Evolutionary conservation across 2,113 vertebrate species (phyloP), one percentile per base, ranked within the genome.

Genomic region (Myotis brandtii): DNA sequence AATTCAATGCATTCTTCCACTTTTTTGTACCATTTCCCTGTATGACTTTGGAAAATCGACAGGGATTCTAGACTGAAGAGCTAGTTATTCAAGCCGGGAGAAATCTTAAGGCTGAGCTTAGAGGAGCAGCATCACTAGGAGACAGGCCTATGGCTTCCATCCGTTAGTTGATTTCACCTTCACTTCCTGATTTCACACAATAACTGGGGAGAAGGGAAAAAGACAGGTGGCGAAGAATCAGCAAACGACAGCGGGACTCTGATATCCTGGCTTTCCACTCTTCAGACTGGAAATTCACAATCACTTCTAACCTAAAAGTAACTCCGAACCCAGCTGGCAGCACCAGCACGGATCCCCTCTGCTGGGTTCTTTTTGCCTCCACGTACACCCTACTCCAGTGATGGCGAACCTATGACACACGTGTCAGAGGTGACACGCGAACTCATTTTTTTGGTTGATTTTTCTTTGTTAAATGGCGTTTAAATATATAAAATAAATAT

Each of bases 221-320:
- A 69, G 64, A 81, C 59, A 95, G 59, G 48, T 64, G 34, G 76
- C 4, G 4, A 80, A 85, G 56, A 90, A 64, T 56, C 14, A 40
- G 80, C 59, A 54, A 85, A 83, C 2, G 40, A 73, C 77, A 48
- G 72, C 50, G 75, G 37, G 16, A 56, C 48, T 75, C 76, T 25
- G 4, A 92, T 2, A 25, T 6, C 4, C 69, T 66, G 43, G 76
- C 75, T 81, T 66, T 59, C 64, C 43, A 72, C 43, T 67, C 91
- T 72, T 48, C 52, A 59, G 75, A 34, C 70, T 84, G 48, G 59
- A 94, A 48, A 89, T 73, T 88, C 77, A 86, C 79, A 80, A 23
- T 56, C 64, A 86, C 67, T 66, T 82, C 64, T 80, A 54, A 94
- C 21, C 23, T 25, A 40, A 56, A 6, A 4, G 83, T 14, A 62